Evolutionary conservation across 2,113 vertebrate genomes (phyloP).

Genomic region (Tylochromis polylepis): DNA sequence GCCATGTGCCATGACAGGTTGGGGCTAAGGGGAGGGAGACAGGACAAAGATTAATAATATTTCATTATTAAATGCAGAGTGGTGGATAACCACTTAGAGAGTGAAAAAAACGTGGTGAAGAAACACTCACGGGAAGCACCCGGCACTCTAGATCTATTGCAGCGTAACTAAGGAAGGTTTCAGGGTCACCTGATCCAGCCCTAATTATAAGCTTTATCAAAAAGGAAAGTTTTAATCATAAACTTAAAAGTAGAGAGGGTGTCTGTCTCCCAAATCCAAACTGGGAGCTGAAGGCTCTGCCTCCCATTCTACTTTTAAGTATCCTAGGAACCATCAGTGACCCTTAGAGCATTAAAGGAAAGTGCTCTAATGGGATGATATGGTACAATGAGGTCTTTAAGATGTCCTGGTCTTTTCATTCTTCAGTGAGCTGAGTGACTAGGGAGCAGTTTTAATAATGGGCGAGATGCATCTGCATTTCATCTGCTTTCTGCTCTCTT

Average conservation of each 20-base stretch:
- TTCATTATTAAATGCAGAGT: background rate
- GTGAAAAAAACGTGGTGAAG: background rate
- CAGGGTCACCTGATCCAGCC: background rate
- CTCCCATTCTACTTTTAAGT: background rate
- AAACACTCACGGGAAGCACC: background rate
- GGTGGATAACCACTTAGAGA: background rate
- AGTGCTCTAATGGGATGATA: background rate
- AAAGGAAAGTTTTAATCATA: background rate
- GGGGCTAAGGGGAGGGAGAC: background rate
- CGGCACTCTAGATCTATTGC: background rate
- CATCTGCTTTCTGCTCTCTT: background rate
- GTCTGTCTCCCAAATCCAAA: background rate
- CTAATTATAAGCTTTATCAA: background rate
- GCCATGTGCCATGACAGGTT: background rate
- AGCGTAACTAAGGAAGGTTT: background rate
- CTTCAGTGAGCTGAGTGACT: background rate
- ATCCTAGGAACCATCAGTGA: background rate
- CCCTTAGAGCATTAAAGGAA: background rate
- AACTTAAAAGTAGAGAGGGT: background rate
- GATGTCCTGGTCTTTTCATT: background rate
- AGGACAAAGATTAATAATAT: background rate
- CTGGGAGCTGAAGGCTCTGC: background rate
- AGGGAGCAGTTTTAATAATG: background rate
- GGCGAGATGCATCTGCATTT: background rate
- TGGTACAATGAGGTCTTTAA: background rate